Percentiles rank a stretch among this genome's conserved stretches.
These are phyloP conservation scores for Pleuronectes platessa DNA, from an alignment of 2,113 vertebrate genomes.

Conservation along the genomic window DNA sequence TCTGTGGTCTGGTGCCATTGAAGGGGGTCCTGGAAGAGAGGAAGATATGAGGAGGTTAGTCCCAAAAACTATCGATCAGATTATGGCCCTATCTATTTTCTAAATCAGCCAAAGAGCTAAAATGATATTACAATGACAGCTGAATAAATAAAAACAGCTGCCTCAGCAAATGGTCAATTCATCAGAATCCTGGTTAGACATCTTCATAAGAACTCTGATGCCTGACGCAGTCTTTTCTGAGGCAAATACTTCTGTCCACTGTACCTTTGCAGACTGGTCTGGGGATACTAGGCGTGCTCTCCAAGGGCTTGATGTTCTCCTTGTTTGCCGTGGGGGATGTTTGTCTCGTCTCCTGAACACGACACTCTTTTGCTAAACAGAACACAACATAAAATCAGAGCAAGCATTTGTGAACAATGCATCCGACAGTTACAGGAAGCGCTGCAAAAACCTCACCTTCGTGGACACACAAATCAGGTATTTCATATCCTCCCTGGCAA, in stretches of 20 bases:
- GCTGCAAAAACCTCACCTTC: no score
- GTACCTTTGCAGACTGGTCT: conserved; percentile 96
- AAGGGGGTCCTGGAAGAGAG: conserved; percentile 84
- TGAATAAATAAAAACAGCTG: not conserved
- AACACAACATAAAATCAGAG: conserved; percentile 9
- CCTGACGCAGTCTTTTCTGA: not conserved
- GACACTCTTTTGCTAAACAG: conserved; percentile 91
- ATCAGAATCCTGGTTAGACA: not conserved
- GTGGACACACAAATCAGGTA: not conserved
- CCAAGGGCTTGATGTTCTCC: conserved; percentile 91
- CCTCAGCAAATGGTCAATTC: no score
- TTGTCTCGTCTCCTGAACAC: conserved; percentile 93
- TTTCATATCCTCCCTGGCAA: not conserved
- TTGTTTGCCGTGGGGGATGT: conserved; percentile 91
- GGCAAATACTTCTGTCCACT: not conserved
- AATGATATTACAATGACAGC: not conserved
- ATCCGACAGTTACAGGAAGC: not conserved
- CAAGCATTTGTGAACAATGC: not conserved
- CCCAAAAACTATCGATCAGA: not conserved
- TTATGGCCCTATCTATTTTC: not conserved
- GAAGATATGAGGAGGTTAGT: not conserved
- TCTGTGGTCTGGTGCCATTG: conserved; percentile 93
- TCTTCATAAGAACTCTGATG: not conserved
- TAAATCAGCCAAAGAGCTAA: not conserved
- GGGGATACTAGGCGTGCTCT: conserved; percentile 87